Conservation (phyloP, 2,888 invertebrate species). For the Crossocerus cetratus region DNA sequence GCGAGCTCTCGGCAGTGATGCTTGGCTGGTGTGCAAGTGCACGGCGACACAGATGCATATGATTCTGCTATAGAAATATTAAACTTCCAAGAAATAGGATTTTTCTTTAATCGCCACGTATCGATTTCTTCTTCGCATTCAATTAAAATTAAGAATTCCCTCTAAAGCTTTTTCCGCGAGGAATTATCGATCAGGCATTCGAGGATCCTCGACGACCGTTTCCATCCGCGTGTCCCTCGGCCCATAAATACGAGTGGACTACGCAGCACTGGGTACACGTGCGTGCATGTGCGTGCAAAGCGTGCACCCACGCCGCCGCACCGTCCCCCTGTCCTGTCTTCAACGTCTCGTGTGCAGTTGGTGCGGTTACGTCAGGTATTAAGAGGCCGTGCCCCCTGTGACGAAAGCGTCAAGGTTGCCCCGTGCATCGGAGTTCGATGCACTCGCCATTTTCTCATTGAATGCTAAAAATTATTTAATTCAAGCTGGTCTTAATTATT, state of each 20-base stretch:
- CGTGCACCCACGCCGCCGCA: constrained; percentile 43
- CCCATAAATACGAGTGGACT: constrained; percentile 43
- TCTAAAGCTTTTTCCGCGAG: too few species aligned
- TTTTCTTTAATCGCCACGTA: too few species aligned
- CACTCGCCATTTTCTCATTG: constrained; percentile 51
- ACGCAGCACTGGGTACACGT: constrained; percentile 53
- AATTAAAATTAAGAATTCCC: too few species aligned
- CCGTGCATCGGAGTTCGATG: constrained; percentile 54
- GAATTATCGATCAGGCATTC: constrained; percentile 47
- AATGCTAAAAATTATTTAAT: constrained; percentile 5
- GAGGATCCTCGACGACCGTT: constrained; percentile 55
- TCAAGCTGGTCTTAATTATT: too few species aligned
- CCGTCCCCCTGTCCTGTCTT: constrained; percentile 16
- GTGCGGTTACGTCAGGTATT: constrained; percentile 62
- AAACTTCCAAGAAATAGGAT: too few species aligned
- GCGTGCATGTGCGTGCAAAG: constrained; percentile 47
- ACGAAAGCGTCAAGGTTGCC: constrained; percentile 65
- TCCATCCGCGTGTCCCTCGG: constrained; percentile 43
- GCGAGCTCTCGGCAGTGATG: too few species aligned
- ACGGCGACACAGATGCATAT: too few species aligned
- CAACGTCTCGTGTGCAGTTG: constrained; percentile 30
- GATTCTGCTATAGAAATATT: too few species aligned
- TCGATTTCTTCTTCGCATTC: too few species aligned
- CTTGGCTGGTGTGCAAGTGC: too few species aligned
- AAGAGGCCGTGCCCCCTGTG: constrained; percentile 57